phyloP scores from a whole-genome alignment of 2,113 vertebrate genomes.

The Poeciliopsis turrubarensis region DNA sequence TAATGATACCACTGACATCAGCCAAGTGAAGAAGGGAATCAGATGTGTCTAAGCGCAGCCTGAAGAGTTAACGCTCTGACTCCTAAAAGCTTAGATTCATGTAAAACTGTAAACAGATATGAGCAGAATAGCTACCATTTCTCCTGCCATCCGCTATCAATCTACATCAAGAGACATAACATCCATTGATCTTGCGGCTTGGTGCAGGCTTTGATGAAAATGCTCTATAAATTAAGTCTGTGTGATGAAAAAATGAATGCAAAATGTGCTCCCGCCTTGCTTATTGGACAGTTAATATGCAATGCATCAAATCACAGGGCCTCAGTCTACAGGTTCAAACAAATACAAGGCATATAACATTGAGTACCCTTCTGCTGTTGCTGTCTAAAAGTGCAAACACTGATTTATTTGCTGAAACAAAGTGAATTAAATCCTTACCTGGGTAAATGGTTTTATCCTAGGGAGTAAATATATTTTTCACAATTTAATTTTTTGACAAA shows the following conservation, averaged over 20 bases:
- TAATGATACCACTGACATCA: slow-evolving; percentile 71
- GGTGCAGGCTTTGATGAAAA: slow-evolving; percentile 64
- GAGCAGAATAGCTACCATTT: slow-evolving; percentile 63
- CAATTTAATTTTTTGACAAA: slow-evolving; percentile 1
- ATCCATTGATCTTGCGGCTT: slow-evolving; percentile 52
- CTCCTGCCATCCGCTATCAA: slow-evolving; percentile 53
- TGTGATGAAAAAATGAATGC: slow-evolving; percentile 63
- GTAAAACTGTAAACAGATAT: slow-evolving; percentile 67
- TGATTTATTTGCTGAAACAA: slow-evolving; percentile 44
- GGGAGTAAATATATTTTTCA: neutral
- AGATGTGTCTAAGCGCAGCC: slow-evolving; percentile 63
- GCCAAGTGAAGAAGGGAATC: slow-evolving; percentile 57
- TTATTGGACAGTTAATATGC: slow-evolving; percentile 58
- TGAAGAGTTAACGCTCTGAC: slow-evolving; percentile 48
- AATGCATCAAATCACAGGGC: slow-evolving; percentile 34
- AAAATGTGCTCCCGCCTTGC: slow-evolving; percentile 43
- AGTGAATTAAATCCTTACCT: slow-evolving; percentile 27
- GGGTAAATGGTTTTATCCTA: slow-evolving; percentile 5
- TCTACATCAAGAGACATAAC: slow-evolving; percentile 55
- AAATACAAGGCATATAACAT: slow-evolving; percentile 10
- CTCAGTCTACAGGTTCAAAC: slow-evolving; percentile 29
- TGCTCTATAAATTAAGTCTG: slow-evolving; percentile 59
- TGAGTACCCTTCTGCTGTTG: slow-evolving; percentile 22
- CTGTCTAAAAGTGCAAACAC: slow-evolving; percentile 6
- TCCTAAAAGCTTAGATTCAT: slow-evolving; percentile 47